Evolutionary conservation across 2,113 vertebrate species (phyloP).

Genomic region (Leptodactylus fuscus): DNA sequence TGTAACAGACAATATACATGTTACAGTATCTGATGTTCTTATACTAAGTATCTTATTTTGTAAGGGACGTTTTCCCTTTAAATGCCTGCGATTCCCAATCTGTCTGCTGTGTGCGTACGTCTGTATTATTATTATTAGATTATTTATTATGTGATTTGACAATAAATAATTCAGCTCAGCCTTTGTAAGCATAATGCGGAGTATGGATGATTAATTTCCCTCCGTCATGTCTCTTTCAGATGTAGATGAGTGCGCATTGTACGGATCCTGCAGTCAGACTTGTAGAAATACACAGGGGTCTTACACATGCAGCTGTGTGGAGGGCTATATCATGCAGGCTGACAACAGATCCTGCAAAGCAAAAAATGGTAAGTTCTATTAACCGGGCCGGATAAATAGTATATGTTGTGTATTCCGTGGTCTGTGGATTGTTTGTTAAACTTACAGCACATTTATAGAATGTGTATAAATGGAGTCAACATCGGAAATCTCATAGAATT

Average conservation of each 20-base stretch:
- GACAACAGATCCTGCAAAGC: slow-evolving; percentile 91
- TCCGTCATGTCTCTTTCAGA: slow-evolving; percentile 75
- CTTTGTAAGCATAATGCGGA: not conserved
- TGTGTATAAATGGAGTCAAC: not conserved
- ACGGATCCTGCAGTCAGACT: slow-evolving; percentile 91
- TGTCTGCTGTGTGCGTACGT: not conserved
- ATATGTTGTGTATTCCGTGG: not conserved
- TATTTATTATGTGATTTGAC: slow-evolving; percentile 3
- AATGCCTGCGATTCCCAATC: too few species aligned
- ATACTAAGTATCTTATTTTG: too few species aligned
- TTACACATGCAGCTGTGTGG: slow-evolving; percentile 89
- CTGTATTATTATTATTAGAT: not conserved
- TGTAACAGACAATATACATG: too few species aligned
- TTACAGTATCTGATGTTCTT: too few species aligned
- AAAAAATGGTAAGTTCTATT: slow-evolving; percentile 86
- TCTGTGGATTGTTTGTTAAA: not conserved
- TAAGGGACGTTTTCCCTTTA: too few species aligned
- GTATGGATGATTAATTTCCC: not conserved
- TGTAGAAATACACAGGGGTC: slow-evolving; percentile 91
- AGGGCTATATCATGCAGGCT: slow-evolving; percentile 89
- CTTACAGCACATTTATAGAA: not conserved
- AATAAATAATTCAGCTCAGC: not conserved
- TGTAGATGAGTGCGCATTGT: slow-evolving; percentile 89
- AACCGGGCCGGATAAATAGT: not conserved
- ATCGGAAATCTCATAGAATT: not conserved